phyloP scores from a whole-genome alignment of 2,113 vertebrate genomes.

The Hipposideros armiger region DNA sequence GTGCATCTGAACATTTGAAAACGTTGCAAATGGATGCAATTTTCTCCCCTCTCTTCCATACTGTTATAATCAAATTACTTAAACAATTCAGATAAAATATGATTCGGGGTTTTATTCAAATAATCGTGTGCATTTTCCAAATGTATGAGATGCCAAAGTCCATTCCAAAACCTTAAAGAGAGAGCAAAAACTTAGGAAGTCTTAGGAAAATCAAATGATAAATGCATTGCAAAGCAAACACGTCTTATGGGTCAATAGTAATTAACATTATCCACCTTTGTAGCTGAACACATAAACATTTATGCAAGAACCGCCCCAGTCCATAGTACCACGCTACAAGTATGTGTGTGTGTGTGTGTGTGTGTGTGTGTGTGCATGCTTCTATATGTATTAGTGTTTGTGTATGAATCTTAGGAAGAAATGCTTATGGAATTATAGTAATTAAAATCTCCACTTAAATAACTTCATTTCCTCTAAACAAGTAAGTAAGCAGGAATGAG shows the following conservation, averaged over 20 bases:
- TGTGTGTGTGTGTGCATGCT: fast-evolving
- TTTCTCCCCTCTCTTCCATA: background rate
- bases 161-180: background rate
- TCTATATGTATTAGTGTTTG: fast-evolving
- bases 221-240: background rate
- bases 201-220: background rate
- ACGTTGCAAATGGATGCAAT: background rate
- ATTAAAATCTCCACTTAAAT: background rate
- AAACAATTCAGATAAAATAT: background rate
- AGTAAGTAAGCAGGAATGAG: background rate
- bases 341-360: fast-evolving
- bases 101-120: background rate
- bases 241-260: background rate
- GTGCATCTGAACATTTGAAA: background rate
- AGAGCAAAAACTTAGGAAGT: background rate
- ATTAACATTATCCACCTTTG: background rate
- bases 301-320: fast-evolving
- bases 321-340: fast-evolving
- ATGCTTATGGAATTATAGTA: background rate
- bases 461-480: background rate
- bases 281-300: no score
- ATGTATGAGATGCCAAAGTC: background rate
- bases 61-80: background rate
- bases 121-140: background rate
- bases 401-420: fast-evolving